These are phyloP conservation scores for Umimayanthus kanabou DNA, from an alignment of 92 coral and sea anemone genomes.

Conservation along the genomic window DNA sequence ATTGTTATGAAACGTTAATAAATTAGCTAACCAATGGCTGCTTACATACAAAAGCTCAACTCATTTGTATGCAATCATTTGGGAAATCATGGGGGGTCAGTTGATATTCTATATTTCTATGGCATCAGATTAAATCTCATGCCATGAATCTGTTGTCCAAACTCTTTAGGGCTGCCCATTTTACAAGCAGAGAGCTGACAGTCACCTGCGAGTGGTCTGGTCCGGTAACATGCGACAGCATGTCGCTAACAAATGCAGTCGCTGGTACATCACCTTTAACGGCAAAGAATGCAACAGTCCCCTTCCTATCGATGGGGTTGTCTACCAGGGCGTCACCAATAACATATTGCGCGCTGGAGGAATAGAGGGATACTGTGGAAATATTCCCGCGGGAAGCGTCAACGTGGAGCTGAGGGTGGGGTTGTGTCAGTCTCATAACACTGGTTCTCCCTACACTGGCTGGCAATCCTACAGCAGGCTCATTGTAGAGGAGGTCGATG, in stretches of 20 bases:
- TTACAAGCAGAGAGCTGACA: slow-evolving; percentile 9
- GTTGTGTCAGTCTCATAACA: neutral
- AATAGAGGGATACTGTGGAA: slow-evolving; percentile 22
- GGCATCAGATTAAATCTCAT: neutral
- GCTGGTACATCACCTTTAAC: slow-evolving; percentile 34
- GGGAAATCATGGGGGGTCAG: neutral
- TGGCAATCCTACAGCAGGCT: slow-evolving; percentile 21
- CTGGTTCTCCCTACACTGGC: slow-evolving; percentile 1
- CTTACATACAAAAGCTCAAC: too few relatives aligned
- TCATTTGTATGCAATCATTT: too few relatives aligned
- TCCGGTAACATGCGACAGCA: slow-evolving; percentile 24
- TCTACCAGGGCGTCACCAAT: neutral
- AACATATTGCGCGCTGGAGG: neutral
- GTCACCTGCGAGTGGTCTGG: slow-evolving; percentile 31
- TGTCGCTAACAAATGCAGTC: neutral
- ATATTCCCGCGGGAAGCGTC: slow-evolving; percentile 15
- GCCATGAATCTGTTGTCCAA: neutral
- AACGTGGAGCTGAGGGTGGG: slow-evolving; percentile 22
- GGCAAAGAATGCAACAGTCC: slow-evolving; percentile 3
- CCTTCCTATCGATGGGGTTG: slow-evolving; percentile 17
- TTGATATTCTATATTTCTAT: neutral
- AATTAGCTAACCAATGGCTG: too few relatives aligned
- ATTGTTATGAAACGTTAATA: too few relatives aligned
- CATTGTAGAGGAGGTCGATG: slow-evolving; percentile 7
- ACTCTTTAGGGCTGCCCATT: slow-evolving; percentile 26